Percentiles rank a stretch among this genome's conserved stretches.
phyloP scores from a whole-genome alignment of 2,797 vertebrate genomes.

The Perodicticus potto region DNA sequence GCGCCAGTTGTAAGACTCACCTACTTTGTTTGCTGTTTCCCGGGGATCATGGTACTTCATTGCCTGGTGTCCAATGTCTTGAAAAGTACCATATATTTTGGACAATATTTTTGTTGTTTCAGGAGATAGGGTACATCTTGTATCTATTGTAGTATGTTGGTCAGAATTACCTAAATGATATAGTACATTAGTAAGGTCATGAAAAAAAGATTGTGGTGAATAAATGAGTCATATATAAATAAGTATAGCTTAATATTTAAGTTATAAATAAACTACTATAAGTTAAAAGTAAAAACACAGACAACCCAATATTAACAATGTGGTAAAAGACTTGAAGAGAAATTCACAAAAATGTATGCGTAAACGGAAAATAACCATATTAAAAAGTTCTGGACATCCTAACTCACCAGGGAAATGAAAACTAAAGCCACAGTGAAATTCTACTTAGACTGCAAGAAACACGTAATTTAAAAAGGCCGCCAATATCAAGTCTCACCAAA shows the following conservation, averaged over 20 bases:
- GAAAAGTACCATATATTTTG: background rate
- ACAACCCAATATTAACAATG: background rate
- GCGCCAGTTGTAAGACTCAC: too few relatives aligned
- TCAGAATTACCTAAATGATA: background rate
- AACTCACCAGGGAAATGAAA: background rate
- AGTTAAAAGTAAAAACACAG: background rate
- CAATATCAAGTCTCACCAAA: background rate
- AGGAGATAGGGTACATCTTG: too few relatives aligned
- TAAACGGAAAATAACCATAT: background rate
- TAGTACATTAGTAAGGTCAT: background rate
- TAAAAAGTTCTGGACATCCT: background rate
- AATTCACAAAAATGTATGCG: background rate
- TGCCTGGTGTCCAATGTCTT: background rate
- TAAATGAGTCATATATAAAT: background rate
- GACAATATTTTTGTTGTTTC: background rate
- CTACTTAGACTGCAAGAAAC: background rate
- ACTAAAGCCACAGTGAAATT: background rate
- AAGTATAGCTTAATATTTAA: background rate
- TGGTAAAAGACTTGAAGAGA: background rate
- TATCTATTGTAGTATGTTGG: background rate
- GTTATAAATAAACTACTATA: background rate
- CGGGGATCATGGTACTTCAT: background rate
- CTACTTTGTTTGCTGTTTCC: background rate
- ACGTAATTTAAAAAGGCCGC: background rate
- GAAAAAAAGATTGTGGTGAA: background rate